Base-by-base conservation (phyloP, 1,140 invertebrate species). In the Mercenaria mercenaria region DNA sequence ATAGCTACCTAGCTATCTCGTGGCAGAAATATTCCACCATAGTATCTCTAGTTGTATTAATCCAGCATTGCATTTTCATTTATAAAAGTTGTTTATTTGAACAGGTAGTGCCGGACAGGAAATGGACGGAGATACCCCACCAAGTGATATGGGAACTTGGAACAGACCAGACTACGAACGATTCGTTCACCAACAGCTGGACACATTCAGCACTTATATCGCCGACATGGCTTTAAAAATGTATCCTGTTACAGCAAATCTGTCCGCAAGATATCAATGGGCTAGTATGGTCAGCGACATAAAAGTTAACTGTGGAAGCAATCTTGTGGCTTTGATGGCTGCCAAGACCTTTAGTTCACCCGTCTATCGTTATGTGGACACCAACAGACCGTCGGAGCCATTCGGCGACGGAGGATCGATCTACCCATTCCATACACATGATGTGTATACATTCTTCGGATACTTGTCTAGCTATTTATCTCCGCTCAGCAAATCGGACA, bases 251-350 rank as follows among this genome's bases (percentile, higher is more conserved):
- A 59, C 47, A 32, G 37, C 32, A 1, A 74, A 50, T 10, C 52
- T 32, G 4, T 41, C 74, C 11, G 59, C 84, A 1, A 34, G 50
- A 18, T 82, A 82, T 50, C 87, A 82, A 61, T 74, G 43, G 32
- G 39, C 77, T 8, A 89, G 50, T 39, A 89, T 89, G 87, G 59
- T 64, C 0, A 82, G 61, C 26, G 87, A 89, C 23, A 77, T 74
- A 18, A n/a, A 79, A 23, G 64, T 82, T 10, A 72, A 74, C 77
- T 89, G 87, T 39, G 87, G 50, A 10, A 89, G n/a, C 47, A 72
- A 89, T 47, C 67, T 72, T 47, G 6, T 89, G 13, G 64, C 39
- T 18, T 39, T 72, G 18, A 52, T 82, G 23, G 80, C 80, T 2
- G 61, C 77, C 18, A 56, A 39, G 15, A 41, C 64, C 18, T 52